Evolutionary conservation across 2,113 vertebrate genomes (phyloP).

Genomic region (Podiceps cristatus): DNA sequence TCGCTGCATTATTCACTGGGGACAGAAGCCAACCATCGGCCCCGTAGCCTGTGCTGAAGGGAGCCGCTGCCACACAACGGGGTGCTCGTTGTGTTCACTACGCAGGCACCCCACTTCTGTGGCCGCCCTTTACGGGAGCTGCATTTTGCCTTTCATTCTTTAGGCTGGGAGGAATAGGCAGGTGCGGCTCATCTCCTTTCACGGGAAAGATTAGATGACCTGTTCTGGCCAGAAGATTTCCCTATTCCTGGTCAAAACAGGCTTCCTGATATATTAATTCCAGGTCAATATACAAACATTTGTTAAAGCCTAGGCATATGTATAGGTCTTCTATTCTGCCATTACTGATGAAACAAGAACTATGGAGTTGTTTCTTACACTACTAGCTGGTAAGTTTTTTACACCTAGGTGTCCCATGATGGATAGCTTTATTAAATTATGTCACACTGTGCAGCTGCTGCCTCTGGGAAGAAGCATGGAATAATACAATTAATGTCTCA

Average conservation of each 20-base stretch:
- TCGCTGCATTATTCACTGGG: background rate
- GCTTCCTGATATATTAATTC: background rate
- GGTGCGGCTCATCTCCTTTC: background rate
- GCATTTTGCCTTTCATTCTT: background rate
- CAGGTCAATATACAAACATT: background rate
- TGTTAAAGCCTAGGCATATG: background rate
- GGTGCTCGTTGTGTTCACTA: fast-evolving
- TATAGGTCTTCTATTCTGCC: background rate
- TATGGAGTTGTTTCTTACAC: background rate
- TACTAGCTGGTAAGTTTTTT: background rate
- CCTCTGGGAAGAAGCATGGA: background rate
- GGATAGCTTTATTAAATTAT: background rate
- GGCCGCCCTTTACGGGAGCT: background rate
- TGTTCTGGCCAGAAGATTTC: background rate
- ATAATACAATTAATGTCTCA: background rate
- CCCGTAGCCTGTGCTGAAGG: fast-evolving
- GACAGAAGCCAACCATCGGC: background rate
- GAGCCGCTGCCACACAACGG: background rate
- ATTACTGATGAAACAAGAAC: background rate
- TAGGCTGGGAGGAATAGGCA: background rate
- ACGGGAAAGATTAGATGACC: too few relatives aligned
- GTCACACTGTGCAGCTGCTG: background rate
- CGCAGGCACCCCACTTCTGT: background rate
- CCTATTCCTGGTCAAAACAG: background rate
- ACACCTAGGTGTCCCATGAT: background rate